These are phyloP conservation scores for Cebidichthys violaceus DNA, from an alignment of 2,113 vertebrate species.

Conservation along the genomic window DNA sequence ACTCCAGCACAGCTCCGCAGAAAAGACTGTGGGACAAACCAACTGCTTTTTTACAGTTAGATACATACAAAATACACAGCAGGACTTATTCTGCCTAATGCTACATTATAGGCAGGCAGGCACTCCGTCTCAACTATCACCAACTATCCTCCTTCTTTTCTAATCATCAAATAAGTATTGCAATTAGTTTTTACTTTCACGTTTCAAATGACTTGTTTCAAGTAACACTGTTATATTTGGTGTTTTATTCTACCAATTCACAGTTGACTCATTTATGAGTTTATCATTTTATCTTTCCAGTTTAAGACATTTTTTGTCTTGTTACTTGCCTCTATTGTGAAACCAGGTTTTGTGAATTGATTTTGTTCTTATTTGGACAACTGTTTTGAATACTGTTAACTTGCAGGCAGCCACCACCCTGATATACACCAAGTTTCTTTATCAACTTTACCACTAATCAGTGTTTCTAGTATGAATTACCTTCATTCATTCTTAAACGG, in stretches of 20 bases:
- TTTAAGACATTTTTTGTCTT: not conserved
- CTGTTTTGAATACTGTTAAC: not conserved
- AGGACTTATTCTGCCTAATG: not conserved
- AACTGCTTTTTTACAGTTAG: not conserved
- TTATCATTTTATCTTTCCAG: not conserved
- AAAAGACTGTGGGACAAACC: slow-evolving; percentile 5
- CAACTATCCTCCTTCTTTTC: not conserved
- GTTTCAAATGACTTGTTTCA: not conserved
- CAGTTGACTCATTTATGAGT: not conserved
- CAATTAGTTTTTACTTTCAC: not conserved
- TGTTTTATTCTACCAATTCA: not conserved
- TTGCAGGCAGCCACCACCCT: not conserved
- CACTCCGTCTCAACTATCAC: not conserved
- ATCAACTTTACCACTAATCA: not conserved
- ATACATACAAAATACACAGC: not conserved
- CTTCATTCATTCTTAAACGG: not conserved
- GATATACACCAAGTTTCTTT: not conserved
- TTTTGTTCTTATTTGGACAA: not conserved
- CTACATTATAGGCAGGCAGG: not conserved
- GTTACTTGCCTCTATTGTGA: not conserved
- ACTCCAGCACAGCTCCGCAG: not conserved
- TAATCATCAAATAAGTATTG: not conserved
- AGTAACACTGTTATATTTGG: not conserved
- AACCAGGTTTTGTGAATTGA: not conserved
- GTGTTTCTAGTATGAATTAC: not conserved